phyloP scores from a whole-genome alignment of 2,113 vertebrate genomes.

The Leptodactylus fuscus region DNA sequence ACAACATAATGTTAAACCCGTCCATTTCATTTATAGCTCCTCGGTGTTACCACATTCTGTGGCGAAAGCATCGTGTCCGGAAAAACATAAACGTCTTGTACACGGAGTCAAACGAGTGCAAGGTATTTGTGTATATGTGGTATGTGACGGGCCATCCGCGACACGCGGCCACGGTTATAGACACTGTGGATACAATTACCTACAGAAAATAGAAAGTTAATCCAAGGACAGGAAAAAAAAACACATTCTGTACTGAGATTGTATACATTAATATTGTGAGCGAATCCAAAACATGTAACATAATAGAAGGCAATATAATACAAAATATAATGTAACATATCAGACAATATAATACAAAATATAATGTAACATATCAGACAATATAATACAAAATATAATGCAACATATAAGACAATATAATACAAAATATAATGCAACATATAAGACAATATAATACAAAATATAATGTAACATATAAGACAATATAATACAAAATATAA shows the following conservation, averaged over 20 bases:
- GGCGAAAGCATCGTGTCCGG: not conserved
- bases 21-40: constrained; percentile 19
- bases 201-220: not conserved
- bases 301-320: too few species aligned
- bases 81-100: constrained; percentile 13
- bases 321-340: too few species aligned
- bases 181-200: not conserved
- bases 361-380: too few species aligned
- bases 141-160: not conserved
- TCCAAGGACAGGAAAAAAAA: not conserved
- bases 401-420: too few species aligned
- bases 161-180: not conserved
- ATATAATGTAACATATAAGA: too few species aligned
- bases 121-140: constrained; percentile 3
- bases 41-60: not conserved
- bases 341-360: too few species aligned
- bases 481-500: too few species aligned
- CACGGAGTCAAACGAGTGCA: not conserved
- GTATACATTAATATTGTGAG: not conserved
- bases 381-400: too few species aligned
- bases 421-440: too few species aligned
- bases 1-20: not conserved
- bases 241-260: not conserved
- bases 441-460: too few species aligned
- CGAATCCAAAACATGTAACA: too few species aligned